Base-by-base conservation (phyloP, 2,797 vertebrate species). In the Knipowitschia caucasica region DNA sequence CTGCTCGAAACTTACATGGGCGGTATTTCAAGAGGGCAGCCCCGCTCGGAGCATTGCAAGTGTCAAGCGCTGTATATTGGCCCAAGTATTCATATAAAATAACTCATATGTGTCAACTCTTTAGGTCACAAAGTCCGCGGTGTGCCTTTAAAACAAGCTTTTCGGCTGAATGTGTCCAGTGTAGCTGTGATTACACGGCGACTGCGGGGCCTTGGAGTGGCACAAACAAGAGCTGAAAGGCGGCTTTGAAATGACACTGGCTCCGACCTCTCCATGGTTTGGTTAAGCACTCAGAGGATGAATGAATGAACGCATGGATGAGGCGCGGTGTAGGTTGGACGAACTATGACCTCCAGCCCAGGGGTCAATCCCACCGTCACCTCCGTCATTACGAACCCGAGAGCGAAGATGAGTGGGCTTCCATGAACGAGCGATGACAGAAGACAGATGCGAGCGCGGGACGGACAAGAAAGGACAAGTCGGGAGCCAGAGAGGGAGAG, bases 401-500 rank as follows among this genome's bases (percentile, higher is more conserved):
- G 44, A 62, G 53, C 20, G n/a, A 56, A 52, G 80, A 68, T 34
- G 69, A 82, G 76, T n/a, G 68, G 59, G 69, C 63, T 11, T 24
- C 50, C 1, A 38, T 21, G 31, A 69, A 67, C 25, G 50, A 62
- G 78, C 7, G 80, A 75, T 75, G 86, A 86, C 79, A 81, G 78
- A 71, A 85, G 84, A 83, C 27, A 45, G 59, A 82, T 73, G 56
- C 35, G 31, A 71, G 75, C 46, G 24, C 69, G n/a, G 66, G 73
- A 82, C 70, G 51, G n/a, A 82, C 84, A 85, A 83, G 83, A 83
- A 59, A 78, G 67, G 82, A 79, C 85, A 85, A 58, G 83, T 72
- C 29, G 47, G n/a, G 69, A 69, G 15, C 44, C 44, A 40, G 65
- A 69, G 62, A 60, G 26, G 23, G 57, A 63, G 51, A 10, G 78